Evolutionary conservation across 1,140 invertebrate genomes (phyloP), one percentile per base, ranked within the genome.

Genomic region (Saxidomus purpurata): DNA sequence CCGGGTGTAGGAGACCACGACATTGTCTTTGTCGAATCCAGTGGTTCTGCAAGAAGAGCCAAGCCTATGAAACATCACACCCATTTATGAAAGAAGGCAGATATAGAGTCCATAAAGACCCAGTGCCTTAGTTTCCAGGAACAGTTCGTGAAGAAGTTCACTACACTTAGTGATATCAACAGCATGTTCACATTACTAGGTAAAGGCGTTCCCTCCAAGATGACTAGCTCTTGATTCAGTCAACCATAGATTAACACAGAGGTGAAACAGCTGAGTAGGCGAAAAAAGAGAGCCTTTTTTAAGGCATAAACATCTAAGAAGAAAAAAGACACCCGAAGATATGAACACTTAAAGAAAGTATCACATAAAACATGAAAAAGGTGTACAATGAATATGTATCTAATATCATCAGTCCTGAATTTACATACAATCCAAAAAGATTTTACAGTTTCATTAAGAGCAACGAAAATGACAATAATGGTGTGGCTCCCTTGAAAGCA

Each of bases 391-490:
- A 83, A 19, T 83, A 83, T 49, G 49, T 83, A 0, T 47, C 9
- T 36, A 69, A 67, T 67, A 83, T 67, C 25, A 43, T 83, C 61
- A 83, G 59, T 49, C 81, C 59, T 67, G 81, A 83, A 6, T 67
- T 15, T 13, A 25, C 55, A 11, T 63, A 59, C 0, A 83, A 83
- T 55, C 81, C 63, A 4, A 63, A 83, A 83, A 38, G 34, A 19
- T 59, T 83, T 2, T 83, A 69, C 28, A 69, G 59, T 34, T 84
- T 71, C 25, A 71, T 84, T 22, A 84, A 69, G 49, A 84, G 82
- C 31, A 84, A 84, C n/a, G 47, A 71, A 47, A 83, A 38, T 17
- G 81, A 83, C 36, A 83, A 34, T 36, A 6, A 52, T 1, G 82
- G 82, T 38, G 77, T 81, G 22, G 49, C 49, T 34, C 49, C 49